Evolutionary conservation across 2,797 vertebrate genomes (phyloP).

Genomic region (Diceros bicornis): DNA sequence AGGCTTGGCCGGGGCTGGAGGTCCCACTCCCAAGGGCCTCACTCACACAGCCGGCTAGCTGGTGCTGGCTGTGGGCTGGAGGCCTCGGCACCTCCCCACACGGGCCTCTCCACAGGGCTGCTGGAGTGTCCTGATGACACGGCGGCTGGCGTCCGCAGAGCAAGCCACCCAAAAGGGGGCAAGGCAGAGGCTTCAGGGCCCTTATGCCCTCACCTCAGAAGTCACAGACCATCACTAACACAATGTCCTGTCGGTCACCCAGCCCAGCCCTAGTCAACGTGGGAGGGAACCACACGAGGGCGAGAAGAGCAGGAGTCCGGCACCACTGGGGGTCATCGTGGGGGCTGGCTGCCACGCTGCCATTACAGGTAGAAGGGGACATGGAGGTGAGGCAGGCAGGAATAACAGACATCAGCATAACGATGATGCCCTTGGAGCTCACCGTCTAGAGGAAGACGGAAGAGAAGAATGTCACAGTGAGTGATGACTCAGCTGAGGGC

Average conservation of each 20-base stretch:
- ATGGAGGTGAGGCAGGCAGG: background rate
- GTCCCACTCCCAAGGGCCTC: background rate
- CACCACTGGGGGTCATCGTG: accelerated
- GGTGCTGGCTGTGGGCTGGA: background rate
- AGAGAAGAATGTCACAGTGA: background rate
- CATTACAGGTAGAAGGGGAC: background rate
- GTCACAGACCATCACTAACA: background rate
- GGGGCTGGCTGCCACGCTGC: background rate
- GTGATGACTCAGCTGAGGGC: background rate
- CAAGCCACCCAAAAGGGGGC: background rate
- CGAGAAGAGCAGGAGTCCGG: accelerated
- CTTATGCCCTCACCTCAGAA: background rate
- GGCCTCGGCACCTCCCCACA: background rate
- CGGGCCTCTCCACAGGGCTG: background rate
- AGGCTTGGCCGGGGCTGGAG: background rate
- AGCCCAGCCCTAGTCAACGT: background rate
- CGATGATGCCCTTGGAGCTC: background rate
- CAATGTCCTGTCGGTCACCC: background rate
- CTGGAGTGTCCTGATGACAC: background rate
- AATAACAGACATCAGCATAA: accelerated
- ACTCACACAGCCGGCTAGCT: accelerated
- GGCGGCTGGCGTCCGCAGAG: background rate
- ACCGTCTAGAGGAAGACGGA: background rate
- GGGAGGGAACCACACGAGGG: background rate
- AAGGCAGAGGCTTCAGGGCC: background rate